phyloP scores from a whole-genome alignment of 2,113 vertebrate species.

The Copsychus sechellarum region DNA sequence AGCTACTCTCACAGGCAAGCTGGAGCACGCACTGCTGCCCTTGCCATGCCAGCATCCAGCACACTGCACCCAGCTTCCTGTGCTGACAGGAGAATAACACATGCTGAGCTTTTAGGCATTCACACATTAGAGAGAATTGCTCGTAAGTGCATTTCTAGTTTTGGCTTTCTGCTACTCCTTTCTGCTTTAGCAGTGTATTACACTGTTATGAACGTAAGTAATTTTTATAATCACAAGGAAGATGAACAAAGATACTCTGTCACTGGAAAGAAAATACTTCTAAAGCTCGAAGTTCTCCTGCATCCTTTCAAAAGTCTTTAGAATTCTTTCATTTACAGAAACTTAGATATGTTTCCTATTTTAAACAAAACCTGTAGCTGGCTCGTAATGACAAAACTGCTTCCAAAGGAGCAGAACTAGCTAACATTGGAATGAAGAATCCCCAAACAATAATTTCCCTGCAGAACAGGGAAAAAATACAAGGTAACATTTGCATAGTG shows the following conservation, averaged over 20 bases:
- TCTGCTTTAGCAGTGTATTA: not conserved
- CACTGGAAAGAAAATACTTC: not conserved
- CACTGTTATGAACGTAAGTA: not conserved
- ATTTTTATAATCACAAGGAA: not conserved
- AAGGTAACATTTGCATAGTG: not conserved
- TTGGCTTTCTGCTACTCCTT: not conserved
- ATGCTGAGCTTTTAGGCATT: not conserved
- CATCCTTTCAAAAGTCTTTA: not conserved
- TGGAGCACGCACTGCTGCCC: not conserved
- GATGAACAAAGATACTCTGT: not conserved
- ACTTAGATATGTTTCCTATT: not conserved
- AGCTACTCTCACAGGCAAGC: not conserved
- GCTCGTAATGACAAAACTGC: not conserved
- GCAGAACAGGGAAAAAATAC: not conserved
- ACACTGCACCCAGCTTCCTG: not conserved
- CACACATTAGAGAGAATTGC: not conserved
- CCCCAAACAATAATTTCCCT: not conserved
- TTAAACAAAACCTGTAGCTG: not conserved
- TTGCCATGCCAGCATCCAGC: not conserved
- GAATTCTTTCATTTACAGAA: not conserved
- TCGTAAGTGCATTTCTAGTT: not conserved
- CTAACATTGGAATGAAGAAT: not conserved
- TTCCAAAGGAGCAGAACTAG: not conserved
- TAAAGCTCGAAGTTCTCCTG: not conserved
- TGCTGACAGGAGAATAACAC: not conserved